Conservation (phyloP, 2,888 invertebrate species). For the Oligia strigilis region DNA sequence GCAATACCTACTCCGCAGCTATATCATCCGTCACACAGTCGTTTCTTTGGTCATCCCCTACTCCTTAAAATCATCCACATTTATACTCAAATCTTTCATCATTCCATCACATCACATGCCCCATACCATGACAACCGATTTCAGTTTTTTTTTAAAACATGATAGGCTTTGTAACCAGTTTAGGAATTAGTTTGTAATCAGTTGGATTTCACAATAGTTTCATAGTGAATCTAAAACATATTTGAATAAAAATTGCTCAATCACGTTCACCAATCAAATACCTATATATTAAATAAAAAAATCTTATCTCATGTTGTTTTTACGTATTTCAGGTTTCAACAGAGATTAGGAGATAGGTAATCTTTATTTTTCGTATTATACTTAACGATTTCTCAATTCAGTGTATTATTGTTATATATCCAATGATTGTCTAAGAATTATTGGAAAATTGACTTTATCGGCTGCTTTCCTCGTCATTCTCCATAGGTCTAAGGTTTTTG, state of each 20-base stretch:
- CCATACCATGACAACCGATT: not conserved
- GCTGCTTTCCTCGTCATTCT: not conserved
- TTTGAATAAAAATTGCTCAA: constrained; percentile 3
- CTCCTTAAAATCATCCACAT: not conserved
- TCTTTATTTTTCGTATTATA: not conserved
- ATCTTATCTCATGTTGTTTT: constrained; percentile 16
- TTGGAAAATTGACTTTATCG: constrained; percentile 6
- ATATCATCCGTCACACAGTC: not conserved
- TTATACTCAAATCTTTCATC: not conserved
- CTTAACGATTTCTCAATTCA: not conserved
- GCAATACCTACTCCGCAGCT: not conserved
- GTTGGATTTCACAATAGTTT: not conserved
- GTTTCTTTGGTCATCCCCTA: not conserved
- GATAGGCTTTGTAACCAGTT: not conserved
- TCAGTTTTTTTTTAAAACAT: not conserved
- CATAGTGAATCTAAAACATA: not conserved
- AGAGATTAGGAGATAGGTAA: constrained; percentile 21
- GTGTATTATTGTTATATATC: constrained; percentile 2
- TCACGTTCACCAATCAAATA: not conserved
- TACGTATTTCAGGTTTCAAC: not conserved
- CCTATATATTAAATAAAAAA: not conserved
- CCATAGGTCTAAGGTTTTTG: not conserved
- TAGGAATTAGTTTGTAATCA: too few species aligned
- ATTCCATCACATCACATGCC: not conserved
- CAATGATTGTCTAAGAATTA: not conserved